A percentile compares a stretch with the other conserved stretches of the same genome.
These are phyloP conservation scores for Cygnus buccinator DNA, from an alignment of 2,113 vertebrate species.

Conservation along the genomic window DNA sequence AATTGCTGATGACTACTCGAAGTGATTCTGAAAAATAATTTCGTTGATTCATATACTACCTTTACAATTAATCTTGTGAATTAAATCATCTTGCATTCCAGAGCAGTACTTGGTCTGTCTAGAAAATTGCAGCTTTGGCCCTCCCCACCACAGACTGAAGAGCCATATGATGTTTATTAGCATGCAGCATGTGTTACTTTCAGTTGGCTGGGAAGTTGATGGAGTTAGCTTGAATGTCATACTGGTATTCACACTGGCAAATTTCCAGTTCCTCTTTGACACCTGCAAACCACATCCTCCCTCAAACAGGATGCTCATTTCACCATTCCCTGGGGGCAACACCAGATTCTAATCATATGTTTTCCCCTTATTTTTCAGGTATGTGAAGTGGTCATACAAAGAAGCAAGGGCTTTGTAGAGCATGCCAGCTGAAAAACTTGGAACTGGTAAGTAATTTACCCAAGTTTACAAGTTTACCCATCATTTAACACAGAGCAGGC, in stretches of 20 bases:
- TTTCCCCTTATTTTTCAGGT: not conserved
- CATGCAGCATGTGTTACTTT: conserved; percentile 14
- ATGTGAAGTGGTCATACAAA: not conserved
- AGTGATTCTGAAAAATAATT: not conserved
- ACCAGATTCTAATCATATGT: not conserved
- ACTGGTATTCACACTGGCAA: not conserved
- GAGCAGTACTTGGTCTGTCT: not conserved
- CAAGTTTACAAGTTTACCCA: not conserved
- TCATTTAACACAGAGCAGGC: not conserved
- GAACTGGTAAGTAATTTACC: not conserved
- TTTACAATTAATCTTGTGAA: not conserved
- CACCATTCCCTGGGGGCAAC: not conserved
- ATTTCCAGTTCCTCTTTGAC: conserved; percentile 14
- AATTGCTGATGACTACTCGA: not conserved
- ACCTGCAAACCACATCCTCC: conserved; percentile 39
- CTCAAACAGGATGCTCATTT: conserved; percentile 15
- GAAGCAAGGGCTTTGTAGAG: not conserved
- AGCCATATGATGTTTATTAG: conserved; percentile 52
- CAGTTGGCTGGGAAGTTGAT: conserved; percentile 4
- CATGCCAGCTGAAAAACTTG: not conserved
- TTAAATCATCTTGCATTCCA: not conserved
- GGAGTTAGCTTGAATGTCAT: conserved; percentile 1
- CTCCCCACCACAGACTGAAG: conserved; percentile 19
- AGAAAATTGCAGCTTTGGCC: not conserved
- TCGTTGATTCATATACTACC: not conserved